Conservation (phyloP, 2,797 vertebrate genomes). For the Phylloscopus collybita region DNA sequence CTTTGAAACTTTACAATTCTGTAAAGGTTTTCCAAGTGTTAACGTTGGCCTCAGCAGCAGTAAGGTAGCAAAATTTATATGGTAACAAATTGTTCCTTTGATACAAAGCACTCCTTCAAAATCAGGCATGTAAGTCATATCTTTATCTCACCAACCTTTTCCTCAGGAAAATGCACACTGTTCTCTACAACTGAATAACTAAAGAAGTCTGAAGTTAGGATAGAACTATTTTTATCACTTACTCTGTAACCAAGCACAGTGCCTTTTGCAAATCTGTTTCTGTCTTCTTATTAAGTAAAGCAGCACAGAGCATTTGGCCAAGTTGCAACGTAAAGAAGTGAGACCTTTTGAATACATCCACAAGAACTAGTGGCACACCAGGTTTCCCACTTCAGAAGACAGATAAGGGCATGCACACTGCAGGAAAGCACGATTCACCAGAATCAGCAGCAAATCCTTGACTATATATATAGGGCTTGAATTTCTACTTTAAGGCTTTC, state of each 20-base stretch:
- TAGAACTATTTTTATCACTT: background rate
- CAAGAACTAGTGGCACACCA: background rate
- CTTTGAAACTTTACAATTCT: background rate
- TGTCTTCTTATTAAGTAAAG: background rate
- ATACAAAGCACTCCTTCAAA: background rate
- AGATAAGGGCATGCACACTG: background rate
- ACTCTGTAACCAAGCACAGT: background rate
- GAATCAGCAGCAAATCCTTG: background rate
- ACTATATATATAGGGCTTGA: background rate
- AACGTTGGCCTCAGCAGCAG: background rate
- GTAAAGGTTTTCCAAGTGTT: background rate
- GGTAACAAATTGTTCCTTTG: background rate
- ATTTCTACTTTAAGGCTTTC: background rate
- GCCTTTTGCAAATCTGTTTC: background rate
- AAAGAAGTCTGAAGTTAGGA: background rate
- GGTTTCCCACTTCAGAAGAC: background rate
- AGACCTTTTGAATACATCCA: background rate
- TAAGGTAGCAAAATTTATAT: background rate
- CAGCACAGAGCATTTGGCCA: background rate
- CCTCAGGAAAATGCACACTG: background rate
- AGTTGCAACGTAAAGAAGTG: fast-evolving
- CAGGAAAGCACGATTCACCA: background rate
- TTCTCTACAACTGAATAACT: background rate
- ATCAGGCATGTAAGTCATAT: background rate
- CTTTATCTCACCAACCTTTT: background rate